Base-by-base conservation (phyloP, 2,113 vertebrate species). In the Xiphorhynchus elegans region DNA sequence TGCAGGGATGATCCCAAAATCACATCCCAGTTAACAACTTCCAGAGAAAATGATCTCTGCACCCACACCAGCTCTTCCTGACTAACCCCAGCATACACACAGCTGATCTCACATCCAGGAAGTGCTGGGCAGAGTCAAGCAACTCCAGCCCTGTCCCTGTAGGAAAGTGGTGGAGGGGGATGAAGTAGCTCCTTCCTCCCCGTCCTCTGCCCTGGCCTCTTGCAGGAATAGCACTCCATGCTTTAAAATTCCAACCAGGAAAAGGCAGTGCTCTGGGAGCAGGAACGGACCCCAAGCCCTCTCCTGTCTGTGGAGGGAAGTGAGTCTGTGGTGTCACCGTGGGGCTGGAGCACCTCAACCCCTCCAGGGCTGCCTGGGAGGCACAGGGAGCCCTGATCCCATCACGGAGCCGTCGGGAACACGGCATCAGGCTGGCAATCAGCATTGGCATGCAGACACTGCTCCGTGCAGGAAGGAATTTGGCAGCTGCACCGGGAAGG, bases 341-440 rank as follows among this genome's bases (percentile, higher is more conserved):
- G 29, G 37, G 59, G 42, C 26, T 67, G 78, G 42, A 82, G 42
- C 7, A 24, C 66, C 14, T 28, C 4, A 2, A 7, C 3, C 50
- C 37, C 28, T 6, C 17, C 21, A 66, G 69, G 31, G 64, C 33
- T 28, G 49, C 13, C 56, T 67, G 68, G 39, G 46, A 60, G 75
- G 44, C 3, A 5, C 29, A 2, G 40, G 76, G 58, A 58, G 59
- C 75, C 50, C 49, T 4, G 35, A 19, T 24, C 67, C 62, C 9
- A 0, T 7, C 1, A 2, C 19, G 0, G 18, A 50, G 39, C 25
- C 7, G 8, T 56, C 9, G 0, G 42, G 50, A 89, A 19, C 60
- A 25, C 20, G 7, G 53, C 16, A 40, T 5, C 18, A 0, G 1
- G 66, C 68, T 19, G 5, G 42, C 86, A 80, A 12, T 13, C 33